Conservation (phyloP, 2,113 vertebrate genomes). For the Oryzias woworae region DNA sequence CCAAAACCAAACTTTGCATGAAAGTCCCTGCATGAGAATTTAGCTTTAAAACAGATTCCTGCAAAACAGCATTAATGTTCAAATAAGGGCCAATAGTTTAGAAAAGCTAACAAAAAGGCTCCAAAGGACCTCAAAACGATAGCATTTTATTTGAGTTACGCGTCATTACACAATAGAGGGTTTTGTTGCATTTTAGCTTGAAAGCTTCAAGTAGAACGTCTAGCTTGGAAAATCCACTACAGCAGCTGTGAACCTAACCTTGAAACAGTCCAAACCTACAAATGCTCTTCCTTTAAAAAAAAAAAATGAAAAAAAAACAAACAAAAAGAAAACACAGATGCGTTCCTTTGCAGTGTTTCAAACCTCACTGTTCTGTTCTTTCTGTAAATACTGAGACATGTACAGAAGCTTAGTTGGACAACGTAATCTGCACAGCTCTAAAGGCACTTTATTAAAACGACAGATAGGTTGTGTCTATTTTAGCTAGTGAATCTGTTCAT, state of each 20-base stretch:
- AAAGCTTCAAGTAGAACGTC: slow-evolving; percentile 1
- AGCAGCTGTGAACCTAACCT: not conserved
- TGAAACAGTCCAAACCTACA: slow-evolving; percentile 31
- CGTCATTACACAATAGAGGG: not conserved
- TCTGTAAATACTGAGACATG: slow-evolving; percentile 66
- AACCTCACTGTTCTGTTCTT: slow-evolving; percentile 36
- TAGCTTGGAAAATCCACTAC: slow-evolving; percentile 2
- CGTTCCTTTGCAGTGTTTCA: slow-evolving; percentile 26
- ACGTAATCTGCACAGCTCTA: slow-evolving; percentile 77
- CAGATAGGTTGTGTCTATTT: slow-evolving; percentile 33
- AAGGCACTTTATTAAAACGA: slow-evolving; percentile 79
- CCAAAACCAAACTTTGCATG: not conserved
- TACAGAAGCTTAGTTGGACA: slow-evolving; percentile 64
- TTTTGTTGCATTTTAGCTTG: slow-evolving; percentile 3
- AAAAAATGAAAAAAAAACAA: not conserved
- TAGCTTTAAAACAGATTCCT: not conserved
- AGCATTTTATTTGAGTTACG: not conserved
- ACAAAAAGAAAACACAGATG: too few relatives aligned
- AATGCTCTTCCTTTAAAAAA: slow-evolving; percentile 31
- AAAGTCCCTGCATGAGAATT: slow-evolving; percentile 1
- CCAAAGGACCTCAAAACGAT: not conserved
- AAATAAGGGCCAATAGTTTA: not conserved
- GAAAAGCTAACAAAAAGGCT: not conserved
- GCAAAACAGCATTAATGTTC: not conserved
- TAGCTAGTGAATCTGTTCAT: too few relatives aligned